Evolutionary conservation across 1,140 invertebrate species (phyloP), one percentile per base, ranked within the genome.

Genomic region (Dolichoris vasculosae): DNA sequence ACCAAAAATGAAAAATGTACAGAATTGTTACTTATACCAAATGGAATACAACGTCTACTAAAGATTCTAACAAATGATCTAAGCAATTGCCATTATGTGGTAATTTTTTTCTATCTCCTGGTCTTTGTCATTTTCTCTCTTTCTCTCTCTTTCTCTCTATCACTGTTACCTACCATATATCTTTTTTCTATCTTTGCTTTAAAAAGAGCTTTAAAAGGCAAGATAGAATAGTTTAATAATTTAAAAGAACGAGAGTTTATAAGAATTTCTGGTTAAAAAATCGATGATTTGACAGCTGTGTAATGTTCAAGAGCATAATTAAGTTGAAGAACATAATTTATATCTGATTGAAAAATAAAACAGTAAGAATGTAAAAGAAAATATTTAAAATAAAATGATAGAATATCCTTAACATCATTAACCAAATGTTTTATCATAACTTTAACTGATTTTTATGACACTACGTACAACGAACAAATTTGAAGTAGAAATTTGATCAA

Each of bases 231-330:
- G 32, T 63, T 7, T n/a, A n/a, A n/a, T n/a, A n/a, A n/a, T n/a
- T n/a, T n/a, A n/a, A n/a, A 38, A 63, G 77, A 15, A 64, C 4
- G 64, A 81, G 63, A 46, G 38, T 17, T 35, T n/a, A 8, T 26
- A 64, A 71, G 75, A 75, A 6, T 64, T 43, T 79, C n/a, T 26
- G 32, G 59, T n/a, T 2, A 20, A n/a, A 35, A 59, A 43, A 67
- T 59, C 82, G 38, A 77, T 75, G 83, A 48, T 15, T 51, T 64
- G 43, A 46, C 30, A 76, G 64, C 2, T 46, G 23, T n/a, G 43
- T 15, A 32, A 51, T 75, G 26, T 43, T n/a, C 2, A 59, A 7
- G 55, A 59, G 3, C 9, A 3, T 46, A 3, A 26, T n/a, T n/a
- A n/a, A n/a, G n/a, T n/a, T n/a, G n/a, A n/a, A n/a, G n/a, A n/a